Evolutionary conservation across 2,797 vertebrate species (phyloP), one percentile per base, ranked within the genome.

Genomic region (Coilia nasus): DNA sequence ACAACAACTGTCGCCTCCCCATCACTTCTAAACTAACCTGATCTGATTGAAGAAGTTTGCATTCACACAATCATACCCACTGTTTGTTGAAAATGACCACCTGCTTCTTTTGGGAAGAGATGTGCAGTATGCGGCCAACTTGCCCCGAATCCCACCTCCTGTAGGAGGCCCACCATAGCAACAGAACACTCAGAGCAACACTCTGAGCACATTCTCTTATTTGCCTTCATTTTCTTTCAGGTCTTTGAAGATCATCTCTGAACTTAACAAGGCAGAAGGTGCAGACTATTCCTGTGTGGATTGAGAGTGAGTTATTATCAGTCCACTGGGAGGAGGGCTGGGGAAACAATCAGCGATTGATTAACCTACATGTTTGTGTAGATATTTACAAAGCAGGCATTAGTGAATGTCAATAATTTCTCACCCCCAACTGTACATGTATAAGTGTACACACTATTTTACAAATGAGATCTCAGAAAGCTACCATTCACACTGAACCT

Each of bases 321-420:
- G 67, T 75, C 17, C 28, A 75, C 67, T 75, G 67, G 67, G 14
- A 75, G 6, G 21, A 75, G 67, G 35, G 31, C 67, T 17, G 67
- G 28, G 28, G 15, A 41, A 75, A 64, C 62, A 64, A 71, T 28
- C 31, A 28, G 28, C 35, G 67, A 75, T 75, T 75, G 67, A 75
- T 75, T 19, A 75, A 17, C 67, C 67, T 75, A 19, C 67, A 75
- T 75, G 67, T 64, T 64, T 28, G 62, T 64, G 23, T n/a, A n/a
- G n/a, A n/a, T n/a, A n/a, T n/a, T 35, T 12, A 5, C 64, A 31
- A 35, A 71, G 64, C 28, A 4, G 28, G 64, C 28, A 35, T 75
- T 75, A 75, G 28, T 17, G 31, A 35, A 41, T 28, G 19, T 35
- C 67, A 75, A 75, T 41, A 23, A 35, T 35, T 14, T 17, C 0